phyloP scores from a whole-genome alignment of 2,113 vertebrate species.

The Semnopithecus entellus region DNA sequence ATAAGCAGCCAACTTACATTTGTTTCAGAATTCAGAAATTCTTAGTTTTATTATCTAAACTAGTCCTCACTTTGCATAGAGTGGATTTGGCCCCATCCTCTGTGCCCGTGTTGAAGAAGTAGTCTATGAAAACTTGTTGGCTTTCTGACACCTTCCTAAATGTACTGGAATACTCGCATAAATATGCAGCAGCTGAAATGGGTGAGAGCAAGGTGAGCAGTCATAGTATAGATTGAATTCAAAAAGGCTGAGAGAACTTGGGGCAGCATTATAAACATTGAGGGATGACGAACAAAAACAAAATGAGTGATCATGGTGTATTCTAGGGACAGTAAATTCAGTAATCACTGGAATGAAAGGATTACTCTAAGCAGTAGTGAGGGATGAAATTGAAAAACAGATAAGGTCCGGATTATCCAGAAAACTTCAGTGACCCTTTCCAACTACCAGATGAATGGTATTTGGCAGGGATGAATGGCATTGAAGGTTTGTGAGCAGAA shows the following conservation, averaged over 20 bases:
- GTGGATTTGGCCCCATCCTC: not conserved
- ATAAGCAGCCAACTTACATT: not conserved
- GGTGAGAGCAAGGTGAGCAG: not conserved
- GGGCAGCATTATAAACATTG: not conserved
- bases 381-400: not conserved
- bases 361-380: not conserved
- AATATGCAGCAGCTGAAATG: not conserved
- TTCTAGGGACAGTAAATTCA: not conserved
- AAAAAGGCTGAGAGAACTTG: not conserved
- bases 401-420: not conserved
- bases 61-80: not conserved
- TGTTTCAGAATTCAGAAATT: not conserved
- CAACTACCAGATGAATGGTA: not conserved
- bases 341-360: not conserved
- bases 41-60: not conserved
- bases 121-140: not conserved
- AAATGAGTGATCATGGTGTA: not conserved
- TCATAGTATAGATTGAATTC: not conserved
- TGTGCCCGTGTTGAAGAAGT: not conserved
- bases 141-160: not conserved
- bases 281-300: not conserved
- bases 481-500: not conserved
- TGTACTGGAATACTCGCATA: not conserved
- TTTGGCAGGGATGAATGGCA: not conserved
- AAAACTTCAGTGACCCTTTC: not conserved